phyloP scores from a whole-genome alignment of 2,888 invertebrate species.

The Siphonodentalium dalli region DNA sequence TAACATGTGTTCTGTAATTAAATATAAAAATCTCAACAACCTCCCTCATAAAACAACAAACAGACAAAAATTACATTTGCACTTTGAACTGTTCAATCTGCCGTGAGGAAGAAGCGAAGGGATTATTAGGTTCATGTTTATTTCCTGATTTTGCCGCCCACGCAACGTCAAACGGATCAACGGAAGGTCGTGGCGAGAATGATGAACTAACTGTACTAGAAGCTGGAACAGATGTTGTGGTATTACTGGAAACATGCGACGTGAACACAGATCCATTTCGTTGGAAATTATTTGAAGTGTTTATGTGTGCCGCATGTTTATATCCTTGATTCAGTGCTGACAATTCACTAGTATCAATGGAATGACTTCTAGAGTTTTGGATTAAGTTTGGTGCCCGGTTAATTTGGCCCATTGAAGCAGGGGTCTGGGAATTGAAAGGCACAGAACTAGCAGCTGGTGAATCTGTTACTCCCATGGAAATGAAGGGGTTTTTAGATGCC shows the following conservation, averaged over 20 bases:
- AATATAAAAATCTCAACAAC: no score
- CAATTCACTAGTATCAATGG: conserved; percentile 56
- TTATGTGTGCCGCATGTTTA: no score
- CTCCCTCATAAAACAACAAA: no score
- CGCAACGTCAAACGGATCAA: conserved; percentile 84
- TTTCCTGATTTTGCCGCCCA: conserved; percentile 76
- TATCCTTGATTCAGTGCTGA: conserved; percentile 28
- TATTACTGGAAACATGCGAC: no score
- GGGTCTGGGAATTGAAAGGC: conserved; percentile 13
- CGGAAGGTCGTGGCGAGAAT: conserved; percentile 24
- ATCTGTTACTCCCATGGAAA: conserved; percentile 12
- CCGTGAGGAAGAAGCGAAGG: conserved; percentile 33
- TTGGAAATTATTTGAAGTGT: conserved; percentile 46
- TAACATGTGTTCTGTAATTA: no score
- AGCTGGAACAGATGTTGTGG: conserved; percentile 6
- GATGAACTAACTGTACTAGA: no score
- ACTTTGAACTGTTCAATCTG: no score
- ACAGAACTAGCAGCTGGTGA: conserved; percentile 1
- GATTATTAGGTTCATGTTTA: conserved; percentile 55
- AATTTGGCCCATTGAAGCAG: conserved; percentile 19
- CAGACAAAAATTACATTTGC: no score
- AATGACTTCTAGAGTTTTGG: conserved; percentile 56
- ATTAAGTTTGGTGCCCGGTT: conserved; percentile 25
- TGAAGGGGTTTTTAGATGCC: no score
- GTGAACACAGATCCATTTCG: conserved; percentile 38